Base-by-base conservation (phyloP, 2,113 vertebrate species). In the Verasper variegatus region DNA sequence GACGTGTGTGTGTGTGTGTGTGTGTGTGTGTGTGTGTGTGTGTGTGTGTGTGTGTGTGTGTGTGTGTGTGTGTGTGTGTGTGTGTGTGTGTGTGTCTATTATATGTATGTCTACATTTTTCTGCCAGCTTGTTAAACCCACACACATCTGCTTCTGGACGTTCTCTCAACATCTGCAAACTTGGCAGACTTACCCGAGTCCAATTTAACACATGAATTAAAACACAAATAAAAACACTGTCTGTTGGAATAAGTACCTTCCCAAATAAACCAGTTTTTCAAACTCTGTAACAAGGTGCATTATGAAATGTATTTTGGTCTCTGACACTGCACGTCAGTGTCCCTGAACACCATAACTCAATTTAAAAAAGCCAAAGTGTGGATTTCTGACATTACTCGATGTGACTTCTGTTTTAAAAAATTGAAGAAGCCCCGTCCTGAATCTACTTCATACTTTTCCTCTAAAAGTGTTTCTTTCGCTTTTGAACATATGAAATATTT, bases 391-490 rank as follows among this genome's bases (percentile, higher is more conserved):
- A 54, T 76, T 68, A 68, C n/a, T 78, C 10, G 57, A 18, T 78
- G 51, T 58, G 76, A 70, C 72, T 76, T 45, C 12, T 56, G 11
- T 61, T 74, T 76, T 67, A 71, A 88, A 88, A 84, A 72, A 84
- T 76, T 79, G 5, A 81, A 68, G 49, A 37, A 6, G 10, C 14
- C 31, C 23, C 68, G 49, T 49, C 51, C 24, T 31, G n/a, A 20
- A 42, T 65, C 9, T 0, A 20, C 24, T 80, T 77, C 26, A 31
- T 56, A 68, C 26, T 57, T 74, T 74, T 40, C 49, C 65, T 65
- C 62, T 82, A 20, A 85, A 83, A 81, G 65, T 67, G 52, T 47
- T 31, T 78, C 56, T 72, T 49, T 55, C 17, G 1, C 5, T 8
- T 47, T 58, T 27, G 35, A 71, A 55, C 17, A 69, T 54, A 66